phyloP scores from a whole-genome alignment of 2,797 vertebrate genomes.

The Muscicapa comitata region DNA sequence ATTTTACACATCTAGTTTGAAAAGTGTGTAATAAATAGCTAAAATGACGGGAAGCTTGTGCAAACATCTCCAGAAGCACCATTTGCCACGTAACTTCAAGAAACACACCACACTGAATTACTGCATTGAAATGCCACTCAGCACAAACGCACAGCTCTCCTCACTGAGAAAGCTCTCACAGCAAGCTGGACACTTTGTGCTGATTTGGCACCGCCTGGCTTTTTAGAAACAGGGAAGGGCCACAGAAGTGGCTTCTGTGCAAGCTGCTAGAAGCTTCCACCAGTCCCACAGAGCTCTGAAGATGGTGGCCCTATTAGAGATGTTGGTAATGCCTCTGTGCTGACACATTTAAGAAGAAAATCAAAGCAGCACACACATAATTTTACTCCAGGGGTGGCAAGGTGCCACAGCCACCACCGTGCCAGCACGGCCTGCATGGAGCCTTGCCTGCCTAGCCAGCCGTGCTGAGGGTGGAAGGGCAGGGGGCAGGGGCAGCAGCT shows the following conservation, averaged over 20 bases:
- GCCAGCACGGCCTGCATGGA: fast-evolving
- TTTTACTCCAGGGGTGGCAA: fast-evolving
- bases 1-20: not conserved
- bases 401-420: fast-evolving
- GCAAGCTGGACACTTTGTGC: fast-evolving
- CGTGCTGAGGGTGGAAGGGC: fast-evolving
- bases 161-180: not conserved
- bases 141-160: not conserved
- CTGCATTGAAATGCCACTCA: not conserved
- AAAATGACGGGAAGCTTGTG: not conserved
- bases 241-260: not conserved
- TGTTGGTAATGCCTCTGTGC: fast-evolving
- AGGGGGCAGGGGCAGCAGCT: not conserved
- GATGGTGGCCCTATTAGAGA: not conserved
- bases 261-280: not conserved
- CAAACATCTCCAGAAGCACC: not conserved
- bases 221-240: not conserved
- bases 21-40: not conserved
- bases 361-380: fast-evolving
- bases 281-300: no score
- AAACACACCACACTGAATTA: not conserved
- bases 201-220: fast-evolving
- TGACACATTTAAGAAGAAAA: not conserved
- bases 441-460: not conserved
- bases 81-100: not conserved